These are phyloP conservation scores for Pipistrellus nathusii DNA, from an alignment of 2,797 vertebrate species.

Conservation along the genomic window DNA sequence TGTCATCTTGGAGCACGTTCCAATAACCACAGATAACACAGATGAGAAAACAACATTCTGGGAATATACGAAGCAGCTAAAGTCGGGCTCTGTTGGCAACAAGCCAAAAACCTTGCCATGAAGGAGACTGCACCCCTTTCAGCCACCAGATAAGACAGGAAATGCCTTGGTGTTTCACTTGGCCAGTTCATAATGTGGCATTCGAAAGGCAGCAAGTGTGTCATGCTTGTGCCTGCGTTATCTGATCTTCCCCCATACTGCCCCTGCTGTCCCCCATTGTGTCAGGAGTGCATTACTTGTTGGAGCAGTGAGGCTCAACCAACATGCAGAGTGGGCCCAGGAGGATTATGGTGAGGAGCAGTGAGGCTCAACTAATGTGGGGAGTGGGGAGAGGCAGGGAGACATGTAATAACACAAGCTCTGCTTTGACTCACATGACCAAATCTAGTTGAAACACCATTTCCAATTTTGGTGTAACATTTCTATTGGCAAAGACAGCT, in stretches of 20 bases:
- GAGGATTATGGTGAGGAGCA: slow-evolving; percentile 74
- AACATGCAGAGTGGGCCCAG: slow-evolving; percentile 23
- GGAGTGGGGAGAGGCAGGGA: slow-evolving; percentile 31
- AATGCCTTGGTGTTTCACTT: slow-evolving; percentile 86
- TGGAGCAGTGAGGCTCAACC: slow-evolving; percentile 78
- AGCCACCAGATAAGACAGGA: slow-evolving; percentile 79
- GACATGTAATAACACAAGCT: slow-evolving; percentile 35
- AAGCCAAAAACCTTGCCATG: slow-evolving; percentile 79
- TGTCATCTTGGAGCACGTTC: neutral
- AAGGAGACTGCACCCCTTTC: slow-evolving; percentile 82
- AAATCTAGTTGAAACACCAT: slow-evolving; percentile 55
- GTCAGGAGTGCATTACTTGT: slow-evolving; percentile 83
- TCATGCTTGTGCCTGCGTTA: slow-evolving; percentile 83
- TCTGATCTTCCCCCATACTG: slow-evolving; percentile 82
- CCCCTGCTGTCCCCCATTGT: slow-evolving; percentile 82
- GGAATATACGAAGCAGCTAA: neutral
- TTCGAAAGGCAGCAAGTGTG: slow-evolving; percentile 75
- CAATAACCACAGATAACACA: slow-evolving; percentile 15
- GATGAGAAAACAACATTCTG: neutral
- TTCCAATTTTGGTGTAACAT: slow-evolving; percentile 51
- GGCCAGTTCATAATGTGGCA: slow-evolving; percentile 85
- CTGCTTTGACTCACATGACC: neutral
- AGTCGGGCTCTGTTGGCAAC: slow-evolving; percentile 55
- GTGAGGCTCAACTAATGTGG: slow-evolving; percentile 76
- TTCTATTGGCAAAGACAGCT: slow-evolving; percentile 54